A percentile compares a stretch with the other conserved stretches of the same genome.
phyloP scores from a whole-genome alignment of 2,797 vertebrate genomes.

The Orientallactaga sibirica region DNA sequence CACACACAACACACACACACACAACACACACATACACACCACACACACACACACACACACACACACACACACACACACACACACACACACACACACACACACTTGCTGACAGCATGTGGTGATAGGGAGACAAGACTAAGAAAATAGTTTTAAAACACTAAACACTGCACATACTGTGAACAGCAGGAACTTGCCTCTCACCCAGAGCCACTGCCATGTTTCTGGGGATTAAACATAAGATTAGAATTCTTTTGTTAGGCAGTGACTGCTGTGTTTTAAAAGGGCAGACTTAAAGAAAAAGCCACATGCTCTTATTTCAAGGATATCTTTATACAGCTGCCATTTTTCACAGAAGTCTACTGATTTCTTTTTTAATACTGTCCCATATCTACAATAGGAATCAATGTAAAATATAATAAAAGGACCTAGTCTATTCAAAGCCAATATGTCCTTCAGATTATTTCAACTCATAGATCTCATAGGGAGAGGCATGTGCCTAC shows the following conservation, averaged over 20 bases:
- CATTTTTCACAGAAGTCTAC: neutral
- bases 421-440: neutral
- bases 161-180: neutral
- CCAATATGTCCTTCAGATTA: neutral
- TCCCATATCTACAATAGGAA: neutral
- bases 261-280: neutral
- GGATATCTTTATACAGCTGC: neutral
- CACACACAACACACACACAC: neutral
- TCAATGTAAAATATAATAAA: neutral
- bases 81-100: neutral
- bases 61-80: rapidly evolving
- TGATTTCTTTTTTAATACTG: conserved; percentile 20
- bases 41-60: neutral
- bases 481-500: neutral
- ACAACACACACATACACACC: rapidly evolving
- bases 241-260: conserved; percentile 26
- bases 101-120: neutral
- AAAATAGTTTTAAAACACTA: conserved; percentile 34
- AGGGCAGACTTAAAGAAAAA: conserved; percentile 39
- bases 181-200: neutral
- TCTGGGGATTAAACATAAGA: conserved; percentile 28
- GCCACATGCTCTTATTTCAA: neutral
- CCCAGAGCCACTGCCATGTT: neutral
- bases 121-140: neutral
- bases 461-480: neutral